These are phyloP conservation scores for Samia ricini DNA, from an alignment of 1,140 invertebrate genomes.

Conservation along the genomic window DNA sequence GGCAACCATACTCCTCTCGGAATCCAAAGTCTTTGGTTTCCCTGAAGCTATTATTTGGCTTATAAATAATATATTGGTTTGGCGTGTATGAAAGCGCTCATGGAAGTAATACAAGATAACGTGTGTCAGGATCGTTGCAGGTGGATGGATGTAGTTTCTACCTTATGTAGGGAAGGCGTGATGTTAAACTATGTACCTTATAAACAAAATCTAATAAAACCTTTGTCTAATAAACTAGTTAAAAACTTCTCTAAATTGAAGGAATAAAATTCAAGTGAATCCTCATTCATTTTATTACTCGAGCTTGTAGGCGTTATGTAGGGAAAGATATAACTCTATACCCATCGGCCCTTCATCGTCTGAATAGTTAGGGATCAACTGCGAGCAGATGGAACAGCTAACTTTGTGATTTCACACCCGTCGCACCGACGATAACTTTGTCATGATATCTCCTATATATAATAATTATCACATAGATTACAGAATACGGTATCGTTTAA, in stretches of 20 bases:
- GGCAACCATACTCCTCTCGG: too few species aligned
- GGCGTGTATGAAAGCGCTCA: too few species aligned
- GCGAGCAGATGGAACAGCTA: slow-evolving; percentile 27
- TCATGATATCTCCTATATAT: slow-evolving; percentile 15
- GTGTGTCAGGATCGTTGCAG: too few species aligned
- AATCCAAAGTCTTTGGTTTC: background rate
- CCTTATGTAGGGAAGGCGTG: too few species aligned
- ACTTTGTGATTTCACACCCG: slow-evolving; percentile 31
- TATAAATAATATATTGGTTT: too few species aligned
- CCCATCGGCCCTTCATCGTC: slow-evolving; percentile 8
- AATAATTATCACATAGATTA: slow-evolving; percentile 15
- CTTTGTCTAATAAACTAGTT: background rate
- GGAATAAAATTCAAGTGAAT: background rate
- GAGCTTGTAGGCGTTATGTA: background rate
- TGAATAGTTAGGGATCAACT: slow-evolving; percentile 28
- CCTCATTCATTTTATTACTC: background rate
- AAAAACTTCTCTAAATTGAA: background rate
- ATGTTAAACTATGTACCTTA: too few species aligned
- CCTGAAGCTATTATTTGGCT: too few species aligned
- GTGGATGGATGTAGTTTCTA: too few species aligned
- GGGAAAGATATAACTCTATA: slow-evolving; percentile 13
- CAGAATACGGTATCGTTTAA: too few species aligned
- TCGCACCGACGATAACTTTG: slow-evolving; percentile 22
- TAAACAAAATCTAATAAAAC: too few species aligned
- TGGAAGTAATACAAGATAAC: too few species aligned